These are phyloP conservation scores for Bellardia pandia DNA, from an alignment of 2,888 invertebrate genomes.

Conservation along the genomic window DNA sequence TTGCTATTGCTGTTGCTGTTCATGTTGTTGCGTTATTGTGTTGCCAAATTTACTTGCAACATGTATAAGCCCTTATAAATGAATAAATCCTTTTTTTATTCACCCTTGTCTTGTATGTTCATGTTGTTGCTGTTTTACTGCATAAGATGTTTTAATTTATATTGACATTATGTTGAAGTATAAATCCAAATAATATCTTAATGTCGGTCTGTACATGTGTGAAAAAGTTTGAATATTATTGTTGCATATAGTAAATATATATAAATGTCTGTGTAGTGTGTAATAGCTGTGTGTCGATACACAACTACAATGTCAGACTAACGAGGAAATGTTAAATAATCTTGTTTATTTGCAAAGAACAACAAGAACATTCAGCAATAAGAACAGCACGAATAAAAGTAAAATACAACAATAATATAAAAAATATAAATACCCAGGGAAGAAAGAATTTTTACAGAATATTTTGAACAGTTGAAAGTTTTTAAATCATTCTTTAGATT, in stretches of 20 bases:
- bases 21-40: background rate
- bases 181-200: conserved; percentile 69
- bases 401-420: conserved; percentile 6
- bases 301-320: conserved; percentile 20
- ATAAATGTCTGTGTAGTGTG: background rate
- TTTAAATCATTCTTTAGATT: background rate
- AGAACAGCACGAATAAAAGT: conserved; percentile 20
- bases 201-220: conserved; percentile 60
- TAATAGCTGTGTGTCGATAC: background rate
- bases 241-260: background rate
- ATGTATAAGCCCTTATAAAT: conserved; percentile 42
- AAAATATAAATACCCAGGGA: conserved; percentile 24
- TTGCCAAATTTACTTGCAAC: conserved; percentile 42
- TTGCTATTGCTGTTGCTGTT: background rate
- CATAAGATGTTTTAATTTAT: conserved; percentile 71
- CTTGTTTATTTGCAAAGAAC: conserved; percentile 59
- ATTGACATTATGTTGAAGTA: conserved; percentile 71
- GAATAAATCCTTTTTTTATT: conserved; percentile 57
- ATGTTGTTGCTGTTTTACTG: conserved; percentile 50
- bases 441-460: background rate
- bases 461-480: background rate
- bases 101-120: conserved; percentile 39
- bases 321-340: conserved; percentile 58
- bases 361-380: conserved; percentile 27
- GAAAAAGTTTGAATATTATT: conserved; percentile 33